Evolutionary conservation across 2,113 vertebrate genomes (phyloP).

Genomic region (Planiliza haematocheilus): DNA sequence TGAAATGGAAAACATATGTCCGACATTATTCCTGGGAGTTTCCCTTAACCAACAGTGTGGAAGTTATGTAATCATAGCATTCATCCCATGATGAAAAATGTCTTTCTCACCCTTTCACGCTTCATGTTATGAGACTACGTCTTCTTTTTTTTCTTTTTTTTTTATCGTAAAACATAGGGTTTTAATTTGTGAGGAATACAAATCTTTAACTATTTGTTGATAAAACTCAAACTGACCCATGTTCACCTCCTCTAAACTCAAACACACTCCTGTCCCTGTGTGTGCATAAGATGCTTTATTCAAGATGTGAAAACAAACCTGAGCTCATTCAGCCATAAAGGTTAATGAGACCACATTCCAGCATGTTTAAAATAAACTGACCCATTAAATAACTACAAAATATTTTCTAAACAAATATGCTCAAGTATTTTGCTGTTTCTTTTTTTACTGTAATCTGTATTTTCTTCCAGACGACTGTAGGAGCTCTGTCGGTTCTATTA

Average conservation of each 20-base stretch:
- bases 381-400: neutral
- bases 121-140: neutral
- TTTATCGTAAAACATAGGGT: slow-evolving; percentile 19
- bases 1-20: slow-evolving; percentile 44
- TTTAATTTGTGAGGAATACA: neutral
- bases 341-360: slow-evolving; percentile 60
- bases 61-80: slow-evolving; percentile 4
- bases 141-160: neutral
- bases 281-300: neutral
- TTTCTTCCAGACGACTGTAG: slow-evolving; percentile 1
- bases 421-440: neutral
- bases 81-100: neutral
- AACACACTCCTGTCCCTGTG: neutral
- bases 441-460: neutral
- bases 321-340: slow-evolving; percentile 41
- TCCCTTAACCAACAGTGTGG: slow-evolving; percentile 1
- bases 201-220: slow-evolving; percentile 15
- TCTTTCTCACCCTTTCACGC: neutral
- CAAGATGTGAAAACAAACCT: slow-evolving; percentile 39
- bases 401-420: slow-evolving; percentile 51
- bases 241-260: slow-evolving; percentile 5
- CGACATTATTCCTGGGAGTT: slow-evolving; percentile 26
- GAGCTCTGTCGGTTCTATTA: neutral
- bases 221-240: slow-evolving; percentile 17
- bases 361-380: slow-evolving; percentile 22